These are phyloP conservation scores for Nymphalis urticae DNA, from an alignment of 2,888 invertebrate species.

Conservation along the genomic window DNA sequence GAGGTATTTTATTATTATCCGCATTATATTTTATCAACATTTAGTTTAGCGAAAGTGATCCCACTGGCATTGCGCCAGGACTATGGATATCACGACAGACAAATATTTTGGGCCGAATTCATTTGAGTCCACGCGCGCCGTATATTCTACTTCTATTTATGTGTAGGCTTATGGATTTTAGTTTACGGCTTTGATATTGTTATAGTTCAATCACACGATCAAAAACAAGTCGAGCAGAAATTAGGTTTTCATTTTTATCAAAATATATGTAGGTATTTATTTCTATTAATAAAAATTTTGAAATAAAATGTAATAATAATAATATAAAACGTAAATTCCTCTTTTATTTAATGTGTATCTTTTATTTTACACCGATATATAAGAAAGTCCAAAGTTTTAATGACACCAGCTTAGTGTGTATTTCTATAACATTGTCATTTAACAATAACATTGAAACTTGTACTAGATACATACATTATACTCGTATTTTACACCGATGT, in stretches of 20 bases:
- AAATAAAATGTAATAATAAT: too few relatives aligned
- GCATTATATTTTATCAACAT: conserved; percentile 59
- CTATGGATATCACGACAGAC: conserved; percentile 62
- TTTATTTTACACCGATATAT: too few relatives aligned
- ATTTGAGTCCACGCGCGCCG: conserved; percentile 62
- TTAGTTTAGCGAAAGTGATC: conserved; percentile 74
- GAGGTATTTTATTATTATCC: conserved; percentile 27
- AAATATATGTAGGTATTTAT: too few relatives aligned
- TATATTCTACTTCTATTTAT: conserved; percentile 72
- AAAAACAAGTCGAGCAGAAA: neutral
- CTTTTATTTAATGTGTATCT: too few relatives aligned
- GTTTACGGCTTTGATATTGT: conserved; percentile 49
- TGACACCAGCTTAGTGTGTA: too few relatives aligned
- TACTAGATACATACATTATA: neutral
- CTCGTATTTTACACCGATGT: too few relatives aligned
- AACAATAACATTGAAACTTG: neutral
- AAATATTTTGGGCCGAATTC: conserved; percentile 76
- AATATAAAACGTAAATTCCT: too few relatives aligned
- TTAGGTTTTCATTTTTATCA: too few relatives aligned
- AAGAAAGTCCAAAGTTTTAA: too few relatives aligned
- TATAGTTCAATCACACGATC: neutral
- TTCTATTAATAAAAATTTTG: too few relatives aligned
- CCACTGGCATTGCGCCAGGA: conserved; percentile 70
- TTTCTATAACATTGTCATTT: neutral
- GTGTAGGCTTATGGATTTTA: conserved; percentile 62